Base-by-base conservation (phyloP, 2,888 invertebrate species). In the Dromius quadrimaculatus region DNA sequence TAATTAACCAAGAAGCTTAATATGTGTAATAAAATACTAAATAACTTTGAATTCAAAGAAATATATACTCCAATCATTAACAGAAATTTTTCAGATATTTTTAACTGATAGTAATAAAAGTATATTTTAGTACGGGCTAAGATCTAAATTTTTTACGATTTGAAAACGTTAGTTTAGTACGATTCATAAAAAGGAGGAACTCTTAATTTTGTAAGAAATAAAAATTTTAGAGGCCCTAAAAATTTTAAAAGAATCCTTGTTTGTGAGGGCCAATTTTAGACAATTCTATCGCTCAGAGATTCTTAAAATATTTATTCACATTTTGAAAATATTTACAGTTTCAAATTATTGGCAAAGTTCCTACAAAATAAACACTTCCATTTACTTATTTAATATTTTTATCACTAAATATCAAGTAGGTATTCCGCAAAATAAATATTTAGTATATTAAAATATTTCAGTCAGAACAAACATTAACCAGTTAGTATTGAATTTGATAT, bases 51-150 rank as follows among this genome's bases (percentile, higher is more conserved):
- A 59, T 59, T 59, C 59, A 59, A 9, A 59, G 59, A 59, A 59
- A 47, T 47, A 47, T 47, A 47, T 47, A 20, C 11, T 20, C 5
- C 50, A 47, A 64, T 64, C 63, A 50, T 64, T 64, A 61, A 61
- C 22, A 36, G 64, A 36, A 50, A 47, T 64, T 64, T 50, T 64
- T 36, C 64, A 64, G 64, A 64, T 64, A 64, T 64, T 64, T 64
- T 64, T 64, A 64, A 64, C 34, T 36, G 43, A 20, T 13, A 41
- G 64, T 6, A 28, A 50, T 64, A 64, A 64, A 64, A 50, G 47
- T 47, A 59, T 59, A 36, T 59, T 59, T 59, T 59, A 59, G 22
- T 47, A 47, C 22, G 9, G 8, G 34, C 19, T 59, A 9, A 36
- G 36, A 59, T 59, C 59, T 59, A 36, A 59, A 59, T 36, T 59